A percentile compares a stretch with the other conserved stretches of the same genome.
Conservation (phyloP, 2,888 invertebrate genomes). For the Sminthurides aquaticus region DNA sequence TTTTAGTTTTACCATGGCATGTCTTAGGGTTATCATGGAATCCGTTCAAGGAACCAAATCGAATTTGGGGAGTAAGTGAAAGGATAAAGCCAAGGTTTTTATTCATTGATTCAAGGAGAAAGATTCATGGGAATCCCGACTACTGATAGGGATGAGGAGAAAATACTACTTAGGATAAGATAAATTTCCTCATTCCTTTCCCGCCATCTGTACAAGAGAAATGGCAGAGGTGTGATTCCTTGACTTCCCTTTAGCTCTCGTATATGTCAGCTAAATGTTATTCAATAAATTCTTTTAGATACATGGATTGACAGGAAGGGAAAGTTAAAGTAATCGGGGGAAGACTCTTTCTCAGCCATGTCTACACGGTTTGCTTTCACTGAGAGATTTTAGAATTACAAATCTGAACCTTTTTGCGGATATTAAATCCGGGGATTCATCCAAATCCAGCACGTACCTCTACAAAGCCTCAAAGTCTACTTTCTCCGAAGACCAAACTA, state of each 20-base stretch:
- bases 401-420: conserved; percentile 38
- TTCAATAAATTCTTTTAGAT: conserved; percentile 18
- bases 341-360: conserved; percentile 1
- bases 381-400: conserved; percentile 41
- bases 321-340: conserved; percentile 10
- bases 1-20: too few species aligned
- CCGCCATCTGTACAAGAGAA: neutral
- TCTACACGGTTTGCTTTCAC: conserved; percentile 6
- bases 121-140: neutral
- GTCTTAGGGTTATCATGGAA: too few species aligned
- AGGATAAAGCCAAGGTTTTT: too few species aligned
- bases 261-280: conserved; percentile 22
- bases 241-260: neutral
- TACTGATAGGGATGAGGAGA: too few species aligned
- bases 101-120: neutral
- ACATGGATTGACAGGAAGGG: conserved; percentile 15
- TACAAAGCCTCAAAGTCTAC: too few species aligned
- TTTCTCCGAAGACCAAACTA: neutral
- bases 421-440: conserved; percentile 25
- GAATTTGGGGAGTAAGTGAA: too few species aligned
- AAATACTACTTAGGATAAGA: neutral
- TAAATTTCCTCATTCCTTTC: neutral
- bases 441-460: neutral
- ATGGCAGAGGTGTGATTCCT: neutral
- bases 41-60: too few species aligned